Percentiles rank a stretch among this genome's conserved stretches.
Evolutionary conservation across 2,797 vertebrate genomes (phyloP).

Genomic region (Numenius phaeopus): DNA sequence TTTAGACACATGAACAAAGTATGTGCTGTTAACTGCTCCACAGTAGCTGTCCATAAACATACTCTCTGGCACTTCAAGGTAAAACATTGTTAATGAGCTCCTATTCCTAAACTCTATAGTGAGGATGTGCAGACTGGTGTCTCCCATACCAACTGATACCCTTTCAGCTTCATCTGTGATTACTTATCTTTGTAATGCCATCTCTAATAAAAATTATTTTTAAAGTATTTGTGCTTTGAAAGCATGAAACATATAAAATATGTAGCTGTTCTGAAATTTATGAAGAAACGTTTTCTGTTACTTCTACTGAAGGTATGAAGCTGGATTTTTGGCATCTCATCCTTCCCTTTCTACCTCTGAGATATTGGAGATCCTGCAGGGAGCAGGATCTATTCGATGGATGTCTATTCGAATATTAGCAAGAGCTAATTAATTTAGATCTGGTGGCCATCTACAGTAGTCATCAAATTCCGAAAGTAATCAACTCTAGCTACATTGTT

Average conservation of each 20-base stretch:
- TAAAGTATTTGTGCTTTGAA: background rate
- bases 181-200: background rate
- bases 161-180: background rate
- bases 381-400: background rate
- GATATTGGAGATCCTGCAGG: background rate
- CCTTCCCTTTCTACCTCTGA: background rate
- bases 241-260: background rate
- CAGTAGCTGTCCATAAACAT: background rate
- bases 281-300: background rate
- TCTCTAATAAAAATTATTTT: background rate
- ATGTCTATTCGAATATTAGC: background rate
- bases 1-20: background rate
- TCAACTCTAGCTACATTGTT: background rate
- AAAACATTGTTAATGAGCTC: slow-evolving; percentile 18
- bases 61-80: background rate
- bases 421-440: background rate
- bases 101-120: background rate
- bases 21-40: background rate
- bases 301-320: background rate
- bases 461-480: background rate
- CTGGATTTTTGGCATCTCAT: background rate
- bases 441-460: background rate
- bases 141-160: background rate
- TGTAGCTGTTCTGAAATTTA: background rate
- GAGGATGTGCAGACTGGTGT: background rate